A percentile compares a stretch with the other conserved stretches of the same genome.
phyloP scores from a whole-genome alignment of 2,113 vertebrate species.

The Carollia perspicillata region DNA sequence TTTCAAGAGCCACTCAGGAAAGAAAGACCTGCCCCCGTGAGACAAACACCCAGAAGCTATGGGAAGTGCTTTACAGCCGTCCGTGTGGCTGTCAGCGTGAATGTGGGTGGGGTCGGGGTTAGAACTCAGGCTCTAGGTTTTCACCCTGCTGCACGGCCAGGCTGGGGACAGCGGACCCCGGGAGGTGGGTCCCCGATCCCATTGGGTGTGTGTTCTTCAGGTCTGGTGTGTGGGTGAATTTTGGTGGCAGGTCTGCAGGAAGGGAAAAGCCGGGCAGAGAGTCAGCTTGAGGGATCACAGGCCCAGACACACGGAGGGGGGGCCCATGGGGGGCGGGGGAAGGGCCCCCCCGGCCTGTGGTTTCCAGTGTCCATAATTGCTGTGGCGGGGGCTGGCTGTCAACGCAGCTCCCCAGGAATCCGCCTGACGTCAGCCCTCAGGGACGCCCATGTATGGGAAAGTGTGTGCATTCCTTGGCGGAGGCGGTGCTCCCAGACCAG shows the following conservation, averaged over 20 bases:
- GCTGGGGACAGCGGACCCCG: not conserved
- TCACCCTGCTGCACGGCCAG: not conserved
- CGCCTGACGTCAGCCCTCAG: slow-evolving; percentile 56
- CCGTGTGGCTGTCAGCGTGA: not conserved
- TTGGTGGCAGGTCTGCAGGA: not conserved
- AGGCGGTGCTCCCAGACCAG: slow-evolving; percentile 35
- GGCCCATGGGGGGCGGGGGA: too few relatives aligned
- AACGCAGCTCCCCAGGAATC: slow-evolving; percentile 68
- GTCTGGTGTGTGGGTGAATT: not conserved
- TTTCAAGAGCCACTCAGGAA: not conserved
- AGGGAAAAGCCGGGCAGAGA: not conserved
- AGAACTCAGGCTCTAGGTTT: not conserved
- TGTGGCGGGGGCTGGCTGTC: slow-evolving; percentile 31
- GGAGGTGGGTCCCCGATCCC: not conserved
- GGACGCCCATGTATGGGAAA: slow-evolving; percentile 77
- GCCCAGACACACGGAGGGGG: not conserved
- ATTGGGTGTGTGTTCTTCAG: not conserved
- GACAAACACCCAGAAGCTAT: not conserved
- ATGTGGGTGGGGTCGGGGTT: not conserved
- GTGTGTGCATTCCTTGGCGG: slow-evolving; percentile 47
- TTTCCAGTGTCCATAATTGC: slow-evolving; percentile 46
- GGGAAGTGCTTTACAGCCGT: not conserved
- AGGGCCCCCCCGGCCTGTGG: not conserved
- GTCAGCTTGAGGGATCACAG: too few relatives aligned
- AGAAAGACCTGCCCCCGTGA: not conserved